These are phyloP conservation scores for Apeltes quadracus DNA, from an alignment of 2,113 vertebrate genomes.

Conservation along the genomic window DNA sequence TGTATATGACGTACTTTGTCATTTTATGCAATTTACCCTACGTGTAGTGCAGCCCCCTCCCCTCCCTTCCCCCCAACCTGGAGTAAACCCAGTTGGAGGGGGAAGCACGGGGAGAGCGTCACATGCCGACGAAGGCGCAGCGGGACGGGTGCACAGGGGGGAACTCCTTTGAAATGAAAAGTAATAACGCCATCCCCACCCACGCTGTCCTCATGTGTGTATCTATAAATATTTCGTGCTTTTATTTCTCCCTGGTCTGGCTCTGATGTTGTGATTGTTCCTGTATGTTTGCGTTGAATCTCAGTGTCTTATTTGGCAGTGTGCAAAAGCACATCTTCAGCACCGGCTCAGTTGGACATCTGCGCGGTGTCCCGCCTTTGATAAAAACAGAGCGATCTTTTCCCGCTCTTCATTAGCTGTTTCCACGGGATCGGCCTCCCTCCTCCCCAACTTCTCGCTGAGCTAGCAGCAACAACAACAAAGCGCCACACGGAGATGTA, in stretches of 20 bases:
- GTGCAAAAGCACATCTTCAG: background rate
- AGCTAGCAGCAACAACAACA: slow-evolving; percentile 61
- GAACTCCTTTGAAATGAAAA: slow-evolving; percentile 53
- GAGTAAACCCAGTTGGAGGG: slow-evolving; percentile 14
- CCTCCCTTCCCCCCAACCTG: background rate
- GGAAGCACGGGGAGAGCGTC: slow-evolving; percentile 24
- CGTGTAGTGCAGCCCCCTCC: background rate
- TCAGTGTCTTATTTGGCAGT: background rate
- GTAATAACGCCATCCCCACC: slow-evolving; percentile 32
- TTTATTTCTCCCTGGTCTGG: slow-evolving; percentile 58
- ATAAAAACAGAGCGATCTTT: slow-evolving; percentile 12
- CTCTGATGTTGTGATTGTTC: slow-evolving; percentile 6
- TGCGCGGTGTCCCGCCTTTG: background rate
- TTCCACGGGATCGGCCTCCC: slow-evolving; percentile 48
- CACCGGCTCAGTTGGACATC: background rate
- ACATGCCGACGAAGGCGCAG: slow-evolving; percentile 28
- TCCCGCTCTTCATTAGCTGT: slow-evolving; percentile 49
- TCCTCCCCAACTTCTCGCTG: slow-evolving; percentile 63
- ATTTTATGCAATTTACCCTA: slow-evolving; percentile 13
- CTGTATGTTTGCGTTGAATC: background rate
- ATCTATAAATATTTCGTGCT: slow-evolving; percentile 60
- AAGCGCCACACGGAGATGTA: slow-evolving; percentile 55
- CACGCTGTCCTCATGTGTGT: slow-evolving; percentile 38
- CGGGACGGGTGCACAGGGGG: slow-evolving; percentile 20
- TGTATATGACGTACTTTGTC: background rate